Evolutionary conservation across 2,113 vertebrate species (phyloP).

Genomic region (Falco punctatus): DNA sequence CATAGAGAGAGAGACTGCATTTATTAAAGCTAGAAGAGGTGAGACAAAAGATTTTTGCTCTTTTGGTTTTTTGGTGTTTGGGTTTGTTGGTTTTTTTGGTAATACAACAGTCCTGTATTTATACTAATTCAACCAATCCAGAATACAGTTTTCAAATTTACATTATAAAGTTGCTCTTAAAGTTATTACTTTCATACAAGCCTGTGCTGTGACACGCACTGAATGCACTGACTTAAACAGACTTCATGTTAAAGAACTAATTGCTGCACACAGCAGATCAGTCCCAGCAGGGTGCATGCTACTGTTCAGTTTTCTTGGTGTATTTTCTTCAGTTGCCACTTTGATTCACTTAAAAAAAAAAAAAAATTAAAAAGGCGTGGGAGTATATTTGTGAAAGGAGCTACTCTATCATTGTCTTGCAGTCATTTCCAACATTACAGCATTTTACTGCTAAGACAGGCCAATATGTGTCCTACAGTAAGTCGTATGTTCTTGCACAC

Average conservation of each 20-base stretch:
- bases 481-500: background rate
- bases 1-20: background rate
- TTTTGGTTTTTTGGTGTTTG: background rate
- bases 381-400: background rate
- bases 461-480: background rate
- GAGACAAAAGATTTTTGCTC: fast-evolving
- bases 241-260: background rate
- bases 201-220: background rate
- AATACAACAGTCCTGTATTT: background rate
- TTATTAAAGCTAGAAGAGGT: background rate
- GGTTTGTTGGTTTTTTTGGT: background rate
- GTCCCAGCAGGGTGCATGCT: background rate
- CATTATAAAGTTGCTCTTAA: no score
- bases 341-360: background rate
- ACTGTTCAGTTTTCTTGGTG: background rate
- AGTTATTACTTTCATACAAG: background rate
- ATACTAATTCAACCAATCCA: background rate
- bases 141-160: background rate
- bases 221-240: background rate
- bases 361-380: background rate
- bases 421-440: background rate
- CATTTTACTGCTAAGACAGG: background rate
- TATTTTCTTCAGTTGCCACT: background rate
- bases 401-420: background rate
- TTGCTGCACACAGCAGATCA: background rate